Conservation (phyloP, 1,140 invertebrate species). For the Holotrichia oblita region DNA sequence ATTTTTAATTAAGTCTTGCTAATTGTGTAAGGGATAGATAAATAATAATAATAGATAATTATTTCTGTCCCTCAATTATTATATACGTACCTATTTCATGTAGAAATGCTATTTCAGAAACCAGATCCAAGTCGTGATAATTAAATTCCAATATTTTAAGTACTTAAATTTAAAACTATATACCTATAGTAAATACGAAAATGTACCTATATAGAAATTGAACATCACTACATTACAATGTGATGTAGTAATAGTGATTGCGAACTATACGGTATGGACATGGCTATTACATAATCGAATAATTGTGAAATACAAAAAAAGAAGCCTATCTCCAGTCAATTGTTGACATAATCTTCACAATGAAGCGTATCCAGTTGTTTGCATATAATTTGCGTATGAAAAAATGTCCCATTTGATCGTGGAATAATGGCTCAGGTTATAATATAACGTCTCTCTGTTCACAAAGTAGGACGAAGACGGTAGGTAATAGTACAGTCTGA, state of each 20-base stretch:
- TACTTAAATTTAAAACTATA: too few relatives aligned
- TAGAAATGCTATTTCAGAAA: too few relatives aligned
- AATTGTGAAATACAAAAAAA: not conserved
- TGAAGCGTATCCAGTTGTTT: conserved; percentile 10
- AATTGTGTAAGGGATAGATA: too few relatives aligned
- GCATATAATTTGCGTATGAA: not conserved
- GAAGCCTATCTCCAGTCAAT: not conserved
- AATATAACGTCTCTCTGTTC: not conserved
- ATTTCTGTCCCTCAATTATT: too few relatives aligned
- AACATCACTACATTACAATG: not conserved
- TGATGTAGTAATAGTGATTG: too few relatives aligned
- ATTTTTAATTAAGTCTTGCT: too few relatives aligned
- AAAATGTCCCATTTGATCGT: not conserved
- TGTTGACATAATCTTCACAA: conserved; percentile 26
- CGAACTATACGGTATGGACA: not conserved
- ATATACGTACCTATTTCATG: too few relatives aligned
- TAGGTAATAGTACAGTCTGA: conserved; percentile 6
- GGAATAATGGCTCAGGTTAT: conserved; percentile 25
- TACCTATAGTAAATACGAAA: not conserved
- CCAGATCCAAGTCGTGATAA: too few relatives aligned
- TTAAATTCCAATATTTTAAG: too few relatives aligned
- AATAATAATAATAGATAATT: too few relatives aligned
- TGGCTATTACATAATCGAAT: not conserved
- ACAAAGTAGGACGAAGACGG: not conserved
- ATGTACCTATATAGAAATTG: not conserved